These are phyloP conservation scores for Xestia rhomboidea DNA, from an alignment of 2,888 invertebrate species.

Conservation along the genomic window DNA sequence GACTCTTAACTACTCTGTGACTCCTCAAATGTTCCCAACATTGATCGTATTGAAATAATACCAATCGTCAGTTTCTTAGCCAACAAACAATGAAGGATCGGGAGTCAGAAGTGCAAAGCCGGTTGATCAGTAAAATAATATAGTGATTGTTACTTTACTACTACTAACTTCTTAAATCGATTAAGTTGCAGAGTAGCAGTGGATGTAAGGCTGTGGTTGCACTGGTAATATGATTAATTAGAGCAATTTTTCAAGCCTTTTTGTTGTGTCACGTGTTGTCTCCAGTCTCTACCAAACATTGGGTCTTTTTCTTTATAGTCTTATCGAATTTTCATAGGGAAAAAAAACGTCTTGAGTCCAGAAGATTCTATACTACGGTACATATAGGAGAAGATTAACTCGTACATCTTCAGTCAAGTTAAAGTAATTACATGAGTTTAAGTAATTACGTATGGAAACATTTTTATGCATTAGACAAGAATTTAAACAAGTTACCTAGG, in stretches of 20 bases:
- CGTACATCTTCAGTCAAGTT: too few relatives aligned
- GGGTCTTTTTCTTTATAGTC: not conserved
- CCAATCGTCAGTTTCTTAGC: not conserved
- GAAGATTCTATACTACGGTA: too few relatives aligned
- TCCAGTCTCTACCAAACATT: not conserved
- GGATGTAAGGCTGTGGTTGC: constrained; percentile 9
- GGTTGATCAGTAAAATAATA: constrained; percentile 49
- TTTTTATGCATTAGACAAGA: too few relatives aligned
- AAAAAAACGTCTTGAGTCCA: too few relatives aligned
- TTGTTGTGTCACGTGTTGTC: not conserved
- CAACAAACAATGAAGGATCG: constrained; percentile 28
- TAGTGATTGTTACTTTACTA: too few relatives aligned
- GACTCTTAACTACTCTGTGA: not conserved
- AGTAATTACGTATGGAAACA: too few relatives aligned
- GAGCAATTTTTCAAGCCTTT: not conserved
- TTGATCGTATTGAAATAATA: constrained; percentile 17
- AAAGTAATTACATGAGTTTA: too few relatives aligned
- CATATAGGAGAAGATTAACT: too few relatives aligned
- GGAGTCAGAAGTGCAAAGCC: constrained; percentile 27
- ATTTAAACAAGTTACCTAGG: too few relatives aligned
- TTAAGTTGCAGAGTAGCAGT: constrained; percentile 44
- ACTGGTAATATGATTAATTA: not conserved
- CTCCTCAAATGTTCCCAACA: not conserved
- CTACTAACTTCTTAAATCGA: constrained; percentile 54
- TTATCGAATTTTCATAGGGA: not conserved